These are phyloP conservation scores for Notodonta dromedarius DNA, from an alignment of 2,888 invertebrate genomes.

Conservation along the genomic window DNA sequence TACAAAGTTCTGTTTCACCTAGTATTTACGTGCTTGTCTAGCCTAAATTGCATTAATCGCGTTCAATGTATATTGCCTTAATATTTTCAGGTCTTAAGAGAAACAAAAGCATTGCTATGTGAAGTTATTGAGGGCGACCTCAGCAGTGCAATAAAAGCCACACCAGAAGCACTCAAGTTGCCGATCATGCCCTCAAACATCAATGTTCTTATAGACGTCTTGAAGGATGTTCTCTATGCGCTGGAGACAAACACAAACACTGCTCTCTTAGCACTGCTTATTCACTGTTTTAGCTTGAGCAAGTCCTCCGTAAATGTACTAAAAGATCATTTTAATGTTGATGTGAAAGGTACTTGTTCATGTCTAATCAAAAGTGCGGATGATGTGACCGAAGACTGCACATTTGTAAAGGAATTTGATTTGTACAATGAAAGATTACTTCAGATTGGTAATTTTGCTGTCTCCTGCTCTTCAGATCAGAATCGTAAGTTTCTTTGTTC, in stretches of 20 bases:
- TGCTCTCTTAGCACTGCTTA: slow-evolving; percentile 84
- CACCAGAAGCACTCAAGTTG: slow-evolving; percentile 59
- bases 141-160: slow-evolving; percentile 75
- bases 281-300: slow-evolving; percentile 65
- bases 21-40: no score
- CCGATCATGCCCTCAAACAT: slow-evolving; percentile 75
- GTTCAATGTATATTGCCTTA: background rate
- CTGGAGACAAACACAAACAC: slow-evolving; percentile 87
- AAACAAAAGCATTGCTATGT: slow-evolving; percentile 72
- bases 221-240: slow-evolving; percentile 85
- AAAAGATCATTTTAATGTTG: slow-evolving; percentile 56
- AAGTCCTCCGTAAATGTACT: slow-evolving; percentile 60
- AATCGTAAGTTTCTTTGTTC: slow-evolving; percentile 54
- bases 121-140: slow-evolving; percentile 72
- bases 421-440: slow-evolving; percentile 86
- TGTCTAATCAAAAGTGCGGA: slow-evolving; percentile 47
- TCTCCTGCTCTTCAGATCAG: slow-evolving; percentile 81
- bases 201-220: slow-evolving; percentile 84
- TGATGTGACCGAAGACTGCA: slow-evolving; percentile 71
- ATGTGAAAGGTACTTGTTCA: slow-evolving; percentile 45
- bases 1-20: no score
- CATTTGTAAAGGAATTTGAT: slow-evolving; percentile 86
- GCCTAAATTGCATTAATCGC: no score
- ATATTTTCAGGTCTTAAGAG: slow-evolving; percentile 77
- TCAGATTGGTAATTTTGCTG: slow-evolving; percentile 89